Evolutionary conservation across 1,140 invertebrate species (phyloP).

Genomic region (Aphelinus atriplicis): DNA sequence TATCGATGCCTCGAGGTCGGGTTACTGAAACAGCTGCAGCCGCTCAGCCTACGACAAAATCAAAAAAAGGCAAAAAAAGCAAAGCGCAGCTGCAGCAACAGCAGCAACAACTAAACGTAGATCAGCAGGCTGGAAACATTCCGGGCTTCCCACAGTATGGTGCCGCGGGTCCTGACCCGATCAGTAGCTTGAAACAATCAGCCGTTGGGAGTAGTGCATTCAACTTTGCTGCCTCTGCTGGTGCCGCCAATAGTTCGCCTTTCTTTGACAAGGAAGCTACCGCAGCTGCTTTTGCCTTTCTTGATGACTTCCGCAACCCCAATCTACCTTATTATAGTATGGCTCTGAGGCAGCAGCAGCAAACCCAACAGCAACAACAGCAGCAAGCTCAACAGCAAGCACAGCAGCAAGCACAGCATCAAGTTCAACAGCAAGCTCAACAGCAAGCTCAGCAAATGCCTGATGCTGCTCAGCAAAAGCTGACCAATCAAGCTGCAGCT

Average conservation of each 20-base stretch:
- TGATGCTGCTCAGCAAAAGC: conserved; percentile 56
- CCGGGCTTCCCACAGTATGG: conserved; percentile 54
- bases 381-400: too few relatives aligned
- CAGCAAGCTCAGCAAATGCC: conserved; percentile 50
- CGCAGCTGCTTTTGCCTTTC: conserved; percentile 58
- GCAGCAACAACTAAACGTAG: conserved; percentile 44
- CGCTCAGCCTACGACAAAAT: conserved; percentile 42
- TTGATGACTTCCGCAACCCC: conserved; percentile 62
- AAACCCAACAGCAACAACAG: too few relatives aligned
- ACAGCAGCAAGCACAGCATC: too few relatives aligned
- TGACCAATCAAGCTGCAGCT: conserved; percentile 46
- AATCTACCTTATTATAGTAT: conserved; percentile 57
- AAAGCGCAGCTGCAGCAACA: conserved; percentile 54
- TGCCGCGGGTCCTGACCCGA: conserved; percentile 43
- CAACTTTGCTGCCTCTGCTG: conserved; percentile 56
- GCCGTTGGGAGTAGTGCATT: conserved; percentile 58
- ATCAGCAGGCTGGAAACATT: conserved; percentile 48
- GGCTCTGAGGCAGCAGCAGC: conserved; percentile 42
- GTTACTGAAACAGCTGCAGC: conserved; percentile 40
- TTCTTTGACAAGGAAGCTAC: conserved; percentile 62
- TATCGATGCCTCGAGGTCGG: conserved; percentile 48
- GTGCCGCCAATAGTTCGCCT: conserved; percentile 50
- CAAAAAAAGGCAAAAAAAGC: conserved; percentile 57
- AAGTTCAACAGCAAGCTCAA: too few relatives aligned
- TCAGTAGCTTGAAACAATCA: conserved; percentile 53